Conservation (phyloP, 2,797 vertebrate genomes). For the Saxicola maurus region DNA sequence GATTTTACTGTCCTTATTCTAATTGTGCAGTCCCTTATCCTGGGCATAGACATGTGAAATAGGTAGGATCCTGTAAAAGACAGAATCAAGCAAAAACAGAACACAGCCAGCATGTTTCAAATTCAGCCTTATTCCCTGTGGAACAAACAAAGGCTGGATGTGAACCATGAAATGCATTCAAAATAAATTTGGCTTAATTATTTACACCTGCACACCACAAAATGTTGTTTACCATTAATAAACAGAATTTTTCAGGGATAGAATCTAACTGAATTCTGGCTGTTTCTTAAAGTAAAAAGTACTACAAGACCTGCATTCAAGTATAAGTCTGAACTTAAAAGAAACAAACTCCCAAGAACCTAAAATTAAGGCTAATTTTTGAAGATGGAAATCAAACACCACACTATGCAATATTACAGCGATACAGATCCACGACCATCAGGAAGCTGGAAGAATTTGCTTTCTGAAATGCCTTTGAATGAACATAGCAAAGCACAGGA, state of each 20-base stretch:
- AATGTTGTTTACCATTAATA: neutral
- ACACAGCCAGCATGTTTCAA: neutral
- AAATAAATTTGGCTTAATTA: neutral
- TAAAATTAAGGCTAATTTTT: neutral
- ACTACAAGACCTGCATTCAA: neutral
- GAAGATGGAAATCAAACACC: neutral
- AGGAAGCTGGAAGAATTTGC: neutral
- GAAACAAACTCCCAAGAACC: neutral
- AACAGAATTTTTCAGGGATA: neutral
- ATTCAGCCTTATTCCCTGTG: neutral
- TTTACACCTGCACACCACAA: neutral
- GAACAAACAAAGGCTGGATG: neutral
- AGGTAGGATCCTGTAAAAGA: neutral
- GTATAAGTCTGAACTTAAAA: neutral
- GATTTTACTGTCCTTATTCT: neutral
- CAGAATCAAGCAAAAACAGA: neutral
- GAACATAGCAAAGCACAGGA: neutral
- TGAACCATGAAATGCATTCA: neutral
- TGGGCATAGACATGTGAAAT: neutral
- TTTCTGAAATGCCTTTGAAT: neutral
- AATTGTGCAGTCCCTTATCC: neutral
- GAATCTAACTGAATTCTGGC: neutral
- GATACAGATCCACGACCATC: neutral
- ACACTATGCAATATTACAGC: neutral
- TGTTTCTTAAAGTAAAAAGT: neutral